Percentiles rank a stretch among this genome's conserved stretches.
Evolutionary conservation across 2,888 invertebrate genomes (phyloP).

Genomic region (Napeogenes inachia): DNA sequence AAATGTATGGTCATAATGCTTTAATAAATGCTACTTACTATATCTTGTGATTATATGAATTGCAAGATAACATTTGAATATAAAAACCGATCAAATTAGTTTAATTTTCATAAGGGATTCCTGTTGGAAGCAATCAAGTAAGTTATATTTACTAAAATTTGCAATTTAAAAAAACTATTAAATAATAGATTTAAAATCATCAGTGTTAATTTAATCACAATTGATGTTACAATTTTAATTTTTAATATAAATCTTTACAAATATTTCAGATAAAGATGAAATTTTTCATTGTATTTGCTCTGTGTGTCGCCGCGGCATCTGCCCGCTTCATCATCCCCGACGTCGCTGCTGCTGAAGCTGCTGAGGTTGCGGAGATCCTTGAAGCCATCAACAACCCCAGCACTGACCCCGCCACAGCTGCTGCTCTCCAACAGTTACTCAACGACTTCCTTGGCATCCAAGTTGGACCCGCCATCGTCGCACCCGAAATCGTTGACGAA

Average conservation of each 20-base stretch:
- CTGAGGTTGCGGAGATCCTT: conserved; percentile 40
- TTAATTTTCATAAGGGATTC: not conserved
- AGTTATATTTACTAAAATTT: not conserved
- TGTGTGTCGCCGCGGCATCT: conserved; percentile 38
- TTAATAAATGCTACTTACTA: no score
- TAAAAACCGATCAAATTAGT: not conserved
- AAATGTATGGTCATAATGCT: no score
- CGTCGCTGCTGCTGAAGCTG: conserved; percentile 23
- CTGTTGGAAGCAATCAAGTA: not conserved
- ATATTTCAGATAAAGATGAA: conserved; percentile 13
- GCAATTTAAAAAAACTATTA: no score
- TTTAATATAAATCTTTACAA: not conserved
- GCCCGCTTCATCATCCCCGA: conserved; percentile 25
- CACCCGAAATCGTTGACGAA: conserved; percentile 37
- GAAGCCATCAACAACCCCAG: conserved; percentile 48
- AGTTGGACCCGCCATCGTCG: conserved; percentile 30
- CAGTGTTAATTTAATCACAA: no score
- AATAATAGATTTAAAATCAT: no score
- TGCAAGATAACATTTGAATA: not conserved
- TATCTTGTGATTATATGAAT: not conserved
- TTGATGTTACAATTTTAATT: no score
- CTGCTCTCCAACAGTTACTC: conserved; percentile 36
- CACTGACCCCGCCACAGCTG: conserved; percentile 41
- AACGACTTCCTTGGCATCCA: conserved; percentile 29
- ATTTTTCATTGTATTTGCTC: conserved; percentile 43